Evolutionary conservation across 2,888 invertebrate species (phyloP).

Genomic region (Timandra comae): DNA sequence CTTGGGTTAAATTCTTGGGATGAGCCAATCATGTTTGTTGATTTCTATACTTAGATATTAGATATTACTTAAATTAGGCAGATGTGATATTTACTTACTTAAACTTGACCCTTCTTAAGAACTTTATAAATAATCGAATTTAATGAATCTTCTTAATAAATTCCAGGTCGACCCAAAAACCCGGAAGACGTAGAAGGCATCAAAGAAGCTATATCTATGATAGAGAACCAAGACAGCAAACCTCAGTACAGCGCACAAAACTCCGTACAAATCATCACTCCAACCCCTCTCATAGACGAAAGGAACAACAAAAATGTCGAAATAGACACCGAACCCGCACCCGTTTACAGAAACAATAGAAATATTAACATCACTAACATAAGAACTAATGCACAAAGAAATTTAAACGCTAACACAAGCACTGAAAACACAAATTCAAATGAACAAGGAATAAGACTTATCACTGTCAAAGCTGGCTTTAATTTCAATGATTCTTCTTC

Average conservation of each 20-base stretch:
- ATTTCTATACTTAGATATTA: too few relatives aligned
- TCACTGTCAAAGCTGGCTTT: constrained; percentile 45
- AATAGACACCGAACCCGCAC: constrained; percentile 38
- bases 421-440: not conserved
- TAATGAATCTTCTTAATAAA: not conserved
- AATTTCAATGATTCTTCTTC: constrained; percentile 41
- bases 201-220: constrained; percentile 63
- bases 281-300: constrained; percentile 52
- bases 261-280: constrained; percentile 45
- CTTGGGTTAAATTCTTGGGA: too few relatives aligned
- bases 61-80: too few relatives aligned
- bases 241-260: constrained; percentile 9
- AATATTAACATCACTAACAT: constrained; percentile 32
- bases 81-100: too few relatives aligned
- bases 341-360: constrained; percentile 57
- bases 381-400: constrained; percentile 27
- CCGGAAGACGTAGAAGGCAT: constrained; percentile 61
- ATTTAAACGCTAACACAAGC: constrained; percentile 18
- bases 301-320: constrained; percentile 43
- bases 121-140: too few relatives aligned
- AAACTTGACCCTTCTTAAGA: too few relatives aligned
- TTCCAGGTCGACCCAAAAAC: constrained; percentile 48
- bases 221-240: constrained; percentile 51
- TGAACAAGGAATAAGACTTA: constrained; percentile 31
- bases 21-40: too few relatives aligned